phyloP scores from a whole-genome alignment of 2,888 invertebrate genomes.

The Acleris literana region DNA sequence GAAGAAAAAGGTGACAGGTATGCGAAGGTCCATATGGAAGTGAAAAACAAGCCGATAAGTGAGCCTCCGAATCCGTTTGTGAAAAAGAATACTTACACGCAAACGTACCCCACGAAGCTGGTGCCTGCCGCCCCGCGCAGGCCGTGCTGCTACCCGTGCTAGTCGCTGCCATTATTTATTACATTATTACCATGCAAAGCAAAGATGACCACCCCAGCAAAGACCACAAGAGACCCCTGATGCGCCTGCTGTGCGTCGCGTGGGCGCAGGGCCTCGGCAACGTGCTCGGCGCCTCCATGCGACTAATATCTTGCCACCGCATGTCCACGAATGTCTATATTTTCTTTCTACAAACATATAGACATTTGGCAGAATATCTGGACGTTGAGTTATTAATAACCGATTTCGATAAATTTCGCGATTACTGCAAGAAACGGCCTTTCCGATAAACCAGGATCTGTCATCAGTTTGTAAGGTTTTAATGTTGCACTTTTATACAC shows the following conservation, averaged over 20 bases:
- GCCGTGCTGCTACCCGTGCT: constrained; percentile 68
- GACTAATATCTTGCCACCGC: constrained; percentile 56
- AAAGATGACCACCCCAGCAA: constrained; percentile 37
- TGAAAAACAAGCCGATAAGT: constrained; percentile 56
- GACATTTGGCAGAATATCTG: constrained; percentile 54
- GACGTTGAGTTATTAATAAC: constrained; percentile 42
- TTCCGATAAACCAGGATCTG: background rate
- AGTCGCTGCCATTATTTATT: constrained; percentile 25
- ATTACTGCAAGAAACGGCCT: constrained; percentile 1
- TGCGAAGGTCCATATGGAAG: constrained; percentile 71
- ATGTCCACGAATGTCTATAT: constrained; percentile 64
- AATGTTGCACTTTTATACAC: background rate
- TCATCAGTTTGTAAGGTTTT: background rate
- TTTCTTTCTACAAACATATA: constrained; percentile 57
- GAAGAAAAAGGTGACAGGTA: constrained; percentile 75
- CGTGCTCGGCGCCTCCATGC: constrained; percentile 53
- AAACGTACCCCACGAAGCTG: constrained; percentile 69
- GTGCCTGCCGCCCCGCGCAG: constrained; percentile 70
- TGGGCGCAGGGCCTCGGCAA: constrained; percentile 58
- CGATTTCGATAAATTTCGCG: constrained; percentile 35
- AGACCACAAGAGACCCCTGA: constrained; percentile 48
- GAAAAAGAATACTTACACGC: constrained; percentile 63
- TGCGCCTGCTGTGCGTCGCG: constrained; percentile 53
- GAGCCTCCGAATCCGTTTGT: constrained; percentile 67
- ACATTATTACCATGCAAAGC: constrained; percentile 45